phyloP scores from a whole-genome alignment of 1,140 invertebrate species.

The Tetramorium alpestre region DNA sequence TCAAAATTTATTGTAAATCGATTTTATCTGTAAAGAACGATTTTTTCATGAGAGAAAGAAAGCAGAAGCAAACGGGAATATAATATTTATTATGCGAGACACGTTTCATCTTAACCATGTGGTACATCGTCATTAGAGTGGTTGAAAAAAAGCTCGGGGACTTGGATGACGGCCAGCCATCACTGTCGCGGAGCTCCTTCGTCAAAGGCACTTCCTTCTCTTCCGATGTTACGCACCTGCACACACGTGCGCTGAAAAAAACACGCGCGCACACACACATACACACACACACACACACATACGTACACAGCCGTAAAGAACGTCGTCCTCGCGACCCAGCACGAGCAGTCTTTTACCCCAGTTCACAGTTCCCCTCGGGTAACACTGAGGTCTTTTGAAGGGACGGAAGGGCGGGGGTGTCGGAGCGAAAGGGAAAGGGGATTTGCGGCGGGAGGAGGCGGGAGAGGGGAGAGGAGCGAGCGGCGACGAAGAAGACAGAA shows the following conservation, averaged over 20 bases:
- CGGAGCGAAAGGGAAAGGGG: slow-evolving; percentile 56
- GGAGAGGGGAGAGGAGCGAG: slow-evolving; percentile 27
- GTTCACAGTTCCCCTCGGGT: slow-evolving; percentile 79
- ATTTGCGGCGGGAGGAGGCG: slow-evolving; percentile 1
- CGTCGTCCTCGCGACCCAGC: slow-evolving; percentile 69
- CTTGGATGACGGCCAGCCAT: not conserved
- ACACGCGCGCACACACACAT: slow-evolving; percentile 42
- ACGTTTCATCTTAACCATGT: not conserved
- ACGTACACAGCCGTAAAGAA: slow-evolving; percentile 27
- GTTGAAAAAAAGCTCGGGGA: slow-evolving; percentile 39
- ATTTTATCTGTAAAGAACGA: not conserved
- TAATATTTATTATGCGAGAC: not conserved
- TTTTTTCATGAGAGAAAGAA: not conserved
- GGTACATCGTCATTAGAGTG: not conserved
- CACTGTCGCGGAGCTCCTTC: slow-evolving; percentile 59
- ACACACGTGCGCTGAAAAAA: slow-evolving; percentile 70
- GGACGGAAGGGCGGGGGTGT: slow-evolving; percentile 48
- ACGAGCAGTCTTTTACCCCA: slow-evolving; percentile 81
- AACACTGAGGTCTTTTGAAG: slow-evolving; percentile 56
- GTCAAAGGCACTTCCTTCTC: slow-evolving; percentile 68
- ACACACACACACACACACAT: not conserved
- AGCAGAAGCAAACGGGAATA: not conserved
- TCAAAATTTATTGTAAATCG: not conserved
- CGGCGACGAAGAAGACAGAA: slow-evolving; percentile 57
- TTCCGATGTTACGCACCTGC: slow-evolving; percentile 71